These are phyloP conservation scores for Chamaetylas fuelleborni DNA, from an alignment of 2,113 vertebrate species.

Conservation along the genomic window DNA sequence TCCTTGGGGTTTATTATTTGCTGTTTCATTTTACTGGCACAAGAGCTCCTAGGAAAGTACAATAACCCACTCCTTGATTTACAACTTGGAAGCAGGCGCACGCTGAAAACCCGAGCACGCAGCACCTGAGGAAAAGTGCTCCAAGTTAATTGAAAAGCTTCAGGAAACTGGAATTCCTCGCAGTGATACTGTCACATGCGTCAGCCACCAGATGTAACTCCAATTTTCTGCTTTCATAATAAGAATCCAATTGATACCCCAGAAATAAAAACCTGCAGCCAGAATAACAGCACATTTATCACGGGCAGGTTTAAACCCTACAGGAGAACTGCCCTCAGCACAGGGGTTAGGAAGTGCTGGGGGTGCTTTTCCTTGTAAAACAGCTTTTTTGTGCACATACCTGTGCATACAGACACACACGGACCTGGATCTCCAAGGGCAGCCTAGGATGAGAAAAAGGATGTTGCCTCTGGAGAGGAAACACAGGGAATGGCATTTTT, in stretches of 20 bases:
- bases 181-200: conserved; percentile 17
- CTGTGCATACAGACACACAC: not conserved
- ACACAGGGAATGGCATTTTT: not conserved
- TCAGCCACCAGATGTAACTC: conserved; percentile 36
- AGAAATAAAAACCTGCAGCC: conserved; percentile 40
- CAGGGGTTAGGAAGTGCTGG: not conserved
- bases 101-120: not conserved
- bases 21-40: conserved; percentile 56
- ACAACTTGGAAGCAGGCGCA: conserved; percentile 33
- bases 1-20: conserved; percentile 42
- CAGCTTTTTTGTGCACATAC: not conserved
- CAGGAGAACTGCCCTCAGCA: not conserved
- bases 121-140: conserved; percentile 25
- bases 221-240: conserved; percentile 48
- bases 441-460: not conserved
- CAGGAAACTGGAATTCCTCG: not conserved
- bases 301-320: not conserved
- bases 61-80: conserved; percentile 49
- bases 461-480: not conserved
- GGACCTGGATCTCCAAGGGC: not conserved
- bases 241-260: conserved; percentile 44
- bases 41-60: conserved; percentile 43
- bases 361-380: not conserved
- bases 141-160: conserved; percentile 35
- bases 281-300: conserved; percentile 45